Evolutionary conservation across 2,888 invertebrate species (phyloP), one percentile per base, ranked within the genome.

Genomic region (Nudaria mundana): DNA sequence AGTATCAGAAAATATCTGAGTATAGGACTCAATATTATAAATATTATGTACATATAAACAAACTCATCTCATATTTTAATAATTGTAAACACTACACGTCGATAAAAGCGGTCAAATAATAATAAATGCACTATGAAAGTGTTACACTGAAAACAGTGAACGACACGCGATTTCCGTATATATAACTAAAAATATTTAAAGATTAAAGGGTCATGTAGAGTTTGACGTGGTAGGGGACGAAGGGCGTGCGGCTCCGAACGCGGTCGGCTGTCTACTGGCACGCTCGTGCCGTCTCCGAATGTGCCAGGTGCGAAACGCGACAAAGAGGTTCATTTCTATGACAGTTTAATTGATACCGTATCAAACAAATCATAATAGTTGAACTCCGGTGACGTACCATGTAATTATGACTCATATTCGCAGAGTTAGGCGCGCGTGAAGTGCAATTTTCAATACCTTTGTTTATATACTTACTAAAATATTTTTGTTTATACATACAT

Each of bases 111-210:
- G 63, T 59, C 45, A 56, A 54, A 48, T 41, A 45, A 46, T 52
- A 56, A 61, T 51, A 62, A 71, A 76, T 57, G 56, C 61, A 66
- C 66, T 58, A 46, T 51, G 41, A 38, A 53, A 54, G 44, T 48
- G 53, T 60, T 52, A 56, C 53, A 56, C 52, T 46, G 43, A 53
- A 54, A 60, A 53, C 33, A 47, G 52, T 57, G 37, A 44, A 56
- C 56, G 63, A 70, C 76, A 78, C 76, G 69, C 73, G 66, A 71
- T 81, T 76, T 75, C 72, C 76, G 73, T 59, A n/a, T n/a, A n/a
- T n/a, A n/a, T 63, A 62, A 76, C 72, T 79, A 80, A 80, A 81
- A 80, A 81, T 83, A 79, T 79, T 80, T 69, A 63, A 64, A 74
- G 65, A 64, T 61, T 66, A 71, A 72, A 73, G 76, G 75, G 77